Evolutionary conservation across 2,888 invertebrate species (phyloP), one percentile per base, ranked within the genome.

Genomic region (Scaptomyza flava): DNA sequence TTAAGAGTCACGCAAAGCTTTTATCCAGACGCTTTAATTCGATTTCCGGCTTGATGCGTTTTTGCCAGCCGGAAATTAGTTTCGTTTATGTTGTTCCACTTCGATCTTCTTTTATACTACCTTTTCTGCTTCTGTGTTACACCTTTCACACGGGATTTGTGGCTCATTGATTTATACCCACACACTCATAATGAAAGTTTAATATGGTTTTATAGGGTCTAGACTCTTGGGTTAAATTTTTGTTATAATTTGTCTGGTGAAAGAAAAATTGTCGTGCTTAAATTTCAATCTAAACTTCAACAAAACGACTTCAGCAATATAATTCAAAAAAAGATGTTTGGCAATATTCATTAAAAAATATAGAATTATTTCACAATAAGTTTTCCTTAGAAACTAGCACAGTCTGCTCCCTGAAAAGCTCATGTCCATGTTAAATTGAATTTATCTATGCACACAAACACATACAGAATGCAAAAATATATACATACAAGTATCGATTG

Each of bases 21-120:
- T 72, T 71, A 47, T 63, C 52, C 57, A 50, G 53, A 38, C 50
- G 68, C 56, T 48, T 64, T 87, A 79, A 84, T 81, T 87, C 77
- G 80, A 87, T 89, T 87, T 87, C 89, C 89, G 75, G 69, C 74
- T 72, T 72, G 69, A 68, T 77, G 73, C 73, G 68, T 57, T 71
- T 72, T 70, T 77, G 68, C 47, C 58, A 36, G 57, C 89, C 85
- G 89, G 89, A 85, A 85, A 85, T 85, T 84, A 85, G 75, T 89
- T 85, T 84, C 87, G 87, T 76, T 84, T 87, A 64, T 14, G 14
- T 38, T 72, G 68, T 52, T 58, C 60, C 41, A 65, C 70, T 59
- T 70, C 50, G 33, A 56, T 52, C 72, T 71, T 27, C 12, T 14
- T 14, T 4, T 67, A 23, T 71, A 14, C n/a, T 20, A 27, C 3